A percentile compares a stretch with the other conserved stretches of the same genome.
phyloP scores from a whole-genome alignment of 2,113 vertebrate species.

The Dicaeum eximium region DNA sequence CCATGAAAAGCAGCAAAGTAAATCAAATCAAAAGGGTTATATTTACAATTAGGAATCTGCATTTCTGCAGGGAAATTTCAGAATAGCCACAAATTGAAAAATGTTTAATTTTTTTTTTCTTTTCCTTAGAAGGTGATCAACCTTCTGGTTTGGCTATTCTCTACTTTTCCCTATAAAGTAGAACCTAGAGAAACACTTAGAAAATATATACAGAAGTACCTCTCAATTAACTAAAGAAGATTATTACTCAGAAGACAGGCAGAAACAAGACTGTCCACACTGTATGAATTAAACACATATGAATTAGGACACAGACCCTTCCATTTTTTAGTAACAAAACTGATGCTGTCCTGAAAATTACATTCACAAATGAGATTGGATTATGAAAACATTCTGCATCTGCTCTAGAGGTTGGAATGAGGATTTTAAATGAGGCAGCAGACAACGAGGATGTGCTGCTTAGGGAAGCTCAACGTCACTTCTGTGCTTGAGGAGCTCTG shows the following conservation, averaged over 20 bases:
- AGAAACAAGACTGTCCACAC: not conserved
- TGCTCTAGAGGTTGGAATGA: not conserved
- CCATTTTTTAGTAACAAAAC: not conserved
- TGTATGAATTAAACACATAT: not conserved
- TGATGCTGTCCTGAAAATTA: not conserved
- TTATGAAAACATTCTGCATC: not conserved
- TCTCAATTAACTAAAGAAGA: not conserved
- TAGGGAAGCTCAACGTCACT: not conserved
- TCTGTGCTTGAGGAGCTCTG: not conserved
- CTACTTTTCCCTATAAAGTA: not conserved
- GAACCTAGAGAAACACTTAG: not conserved
- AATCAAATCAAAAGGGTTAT: not conserved
- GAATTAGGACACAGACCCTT: not conserved
- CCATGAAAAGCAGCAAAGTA: not conserved
- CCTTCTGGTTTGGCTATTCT: not conserved
- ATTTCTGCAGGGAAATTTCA: not conserved
- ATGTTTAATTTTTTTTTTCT: not conserved
- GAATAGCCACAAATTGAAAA: not conserved
- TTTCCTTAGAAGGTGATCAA: not conserved
- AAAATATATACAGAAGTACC: not conserved
- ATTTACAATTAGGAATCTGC: not conserved
- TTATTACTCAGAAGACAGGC: not conserved
- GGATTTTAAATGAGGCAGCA: not conserved
- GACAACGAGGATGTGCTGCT: not conserved
- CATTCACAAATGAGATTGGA: not conserved